Evolutionary conservation across 2,888 invertebrate genomes (phyloP).

Genomic region (Tryphoninae sp.): DNA sequence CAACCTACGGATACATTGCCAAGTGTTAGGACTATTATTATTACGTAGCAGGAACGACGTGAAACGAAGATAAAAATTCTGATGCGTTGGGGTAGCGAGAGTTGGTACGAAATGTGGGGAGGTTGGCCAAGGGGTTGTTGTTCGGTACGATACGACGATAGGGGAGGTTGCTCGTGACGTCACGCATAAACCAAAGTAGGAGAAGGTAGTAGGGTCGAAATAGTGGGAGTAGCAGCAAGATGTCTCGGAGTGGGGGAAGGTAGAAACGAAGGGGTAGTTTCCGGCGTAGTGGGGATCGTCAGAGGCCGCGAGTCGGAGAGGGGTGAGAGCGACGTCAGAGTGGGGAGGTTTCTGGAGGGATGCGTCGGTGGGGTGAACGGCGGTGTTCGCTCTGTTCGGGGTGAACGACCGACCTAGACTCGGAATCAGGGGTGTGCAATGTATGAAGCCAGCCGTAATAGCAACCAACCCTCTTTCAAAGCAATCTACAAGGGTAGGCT

Average conservation of each 20-base stretch:
- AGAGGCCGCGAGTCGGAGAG: conserved; percentile 16
- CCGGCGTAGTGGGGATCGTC: conserved; percentile 5
- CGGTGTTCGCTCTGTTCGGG: conserved; percentile 67
- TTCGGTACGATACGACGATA: conserved; percentile 41
- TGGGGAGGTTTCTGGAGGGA: conserved; percentile 66
- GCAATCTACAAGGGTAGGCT: conserved; percentile 78
- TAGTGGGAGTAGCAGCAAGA: conserved; percentile 46
- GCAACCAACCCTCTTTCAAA: conserved; percentile 74
- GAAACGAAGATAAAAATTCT: conserved; percentile 45
- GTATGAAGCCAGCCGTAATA: conserved; percentile 76
- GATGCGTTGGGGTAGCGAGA: conserved; percentile 49
- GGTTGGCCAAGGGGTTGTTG: conserved; percentile 54
- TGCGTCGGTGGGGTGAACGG: conserved; percentile 64
- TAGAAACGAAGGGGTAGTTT: conserved; percentile 52
- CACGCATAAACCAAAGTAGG: conserved; percentile 66
- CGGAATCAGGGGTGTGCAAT: conserved; percentile 81
- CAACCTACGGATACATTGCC: neutral
- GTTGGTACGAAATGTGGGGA: conserved; percentile 33
- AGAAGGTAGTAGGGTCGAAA: conserved; percentile 46
- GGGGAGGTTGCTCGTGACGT: conserved; percentile 73
- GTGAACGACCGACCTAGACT: conserved; percentile 82
- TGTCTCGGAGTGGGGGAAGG: conserved; percentile 52
- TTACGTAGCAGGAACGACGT: neutral
- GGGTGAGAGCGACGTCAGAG: conserved; percentile 37
- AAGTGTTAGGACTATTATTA: neutral